Evolutionary conservation across 1,140 invertebrate genomes (phyloP), one percentile per base, ranked within the genome.

Genomic region (Odontomachus brunneus): DNA sequence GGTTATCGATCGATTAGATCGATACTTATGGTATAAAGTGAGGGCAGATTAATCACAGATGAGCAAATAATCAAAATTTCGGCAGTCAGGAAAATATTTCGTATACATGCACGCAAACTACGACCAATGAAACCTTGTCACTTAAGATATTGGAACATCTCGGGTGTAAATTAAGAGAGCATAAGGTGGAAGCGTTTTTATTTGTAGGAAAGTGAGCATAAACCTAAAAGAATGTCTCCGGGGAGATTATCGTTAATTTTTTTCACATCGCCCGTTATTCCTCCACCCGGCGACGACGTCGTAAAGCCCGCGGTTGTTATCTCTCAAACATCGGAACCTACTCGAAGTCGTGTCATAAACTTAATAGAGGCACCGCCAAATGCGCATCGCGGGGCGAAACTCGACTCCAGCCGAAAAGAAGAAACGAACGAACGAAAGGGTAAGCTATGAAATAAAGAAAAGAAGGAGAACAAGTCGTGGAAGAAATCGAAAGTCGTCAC

Each of bases 331-430:
- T 85, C 84, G 66, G 82, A 85, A 78, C 33, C 81, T 78, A 85
- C 72, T 85, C 73, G 82, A 78, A 85, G 57, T 84, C 73, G 66
- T 82, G 84, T 84, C 81, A 78, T 78, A 84, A 83, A 85, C 65
- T 85, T 83, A 84, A 84, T 78, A 84, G 84, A 65, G 49, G 57
- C 49, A 62, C 29, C 66, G 71, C 44, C 63, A 63, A 85, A 84
- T 69, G 49, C 38, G 48, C 78, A 84, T 84, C 83, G 69, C 78
- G 29, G 63, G 65, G 51, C 83, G 83, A 84, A 84, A 84, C 83
- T 84, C 78, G 83, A 84, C 74, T 84, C 83, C 78, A 26, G 19
- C 51, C 71, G 83, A 76, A 87, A 88, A 78, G 78, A 83, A 88
- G 78, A 57, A 75, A 59, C 71, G 72, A 83, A 82, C 59, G 60